Conservation (phyloP, 2,888 invertebrate genomes). For the Habrosyne pyritoides region DNA sequence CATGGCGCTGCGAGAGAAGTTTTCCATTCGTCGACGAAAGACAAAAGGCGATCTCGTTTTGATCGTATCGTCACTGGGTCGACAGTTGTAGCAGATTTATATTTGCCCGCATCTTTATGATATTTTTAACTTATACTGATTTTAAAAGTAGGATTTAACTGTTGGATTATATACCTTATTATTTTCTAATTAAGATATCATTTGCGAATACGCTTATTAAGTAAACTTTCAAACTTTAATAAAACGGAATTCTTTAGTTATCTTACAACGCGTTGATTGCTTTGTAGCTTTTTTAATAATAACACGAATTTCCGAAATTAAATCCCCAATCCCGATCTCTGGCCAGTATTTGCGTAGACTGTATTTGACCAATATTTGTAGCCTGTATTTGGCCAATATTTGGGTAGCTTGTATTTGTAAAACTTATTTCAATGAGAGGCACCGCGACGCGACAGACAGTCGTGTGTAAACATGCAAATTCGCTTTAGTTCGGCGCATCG, state of each 20-base stretch:
- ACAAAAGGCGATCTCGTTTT: slow-evolving; percentile 5
- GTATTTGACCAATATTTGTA: slow-evolving; percentile 43
- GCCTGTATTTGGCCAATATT: slow-evolving; percentile 47
- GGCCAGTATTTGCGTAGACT: slow-evolving; percentile 45
- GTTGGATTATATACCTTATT: no score
- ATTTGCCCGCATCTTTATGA: not conserved
- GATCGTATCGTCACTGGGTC: slow-evolving; percentile 5
- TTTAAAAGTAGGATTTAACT: no score
- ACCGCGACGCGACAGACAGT: slow-evolving; percentile 27
- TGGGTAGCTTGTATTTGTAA: slow-evolving; percentile 48
- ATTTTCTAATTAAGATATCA: no score
- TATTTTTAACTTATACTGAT: no score
- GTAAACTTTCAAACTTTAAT: no score
- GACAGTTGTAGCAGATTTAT: slow-evolving; percentile 2
- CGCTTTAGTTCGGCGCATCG: slow-evolving; percentile 61
- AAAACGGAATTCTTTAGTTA: no score
- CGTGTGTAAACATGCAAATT: slow-evolving; percentile 65
- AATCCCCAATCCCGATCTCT: slow-evolving; percentile 34
- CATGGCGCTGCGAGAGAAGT: not conserved
- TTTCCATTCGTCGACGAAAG: slow-evolving; percentile 2
- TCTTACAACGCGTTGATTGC: no score
- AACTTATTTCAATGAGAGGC: slow-evolving; percentile 52
- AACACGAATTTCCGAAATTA: not conserved
- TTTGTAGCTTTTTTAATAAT: no score
- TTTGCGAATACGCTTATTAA: no score